These are phyloP conservation scores for Holcopasites calliopsidis DNA, from an alignment of 1,140 invertebrate species.

Conservation along the genomic window DNA sequence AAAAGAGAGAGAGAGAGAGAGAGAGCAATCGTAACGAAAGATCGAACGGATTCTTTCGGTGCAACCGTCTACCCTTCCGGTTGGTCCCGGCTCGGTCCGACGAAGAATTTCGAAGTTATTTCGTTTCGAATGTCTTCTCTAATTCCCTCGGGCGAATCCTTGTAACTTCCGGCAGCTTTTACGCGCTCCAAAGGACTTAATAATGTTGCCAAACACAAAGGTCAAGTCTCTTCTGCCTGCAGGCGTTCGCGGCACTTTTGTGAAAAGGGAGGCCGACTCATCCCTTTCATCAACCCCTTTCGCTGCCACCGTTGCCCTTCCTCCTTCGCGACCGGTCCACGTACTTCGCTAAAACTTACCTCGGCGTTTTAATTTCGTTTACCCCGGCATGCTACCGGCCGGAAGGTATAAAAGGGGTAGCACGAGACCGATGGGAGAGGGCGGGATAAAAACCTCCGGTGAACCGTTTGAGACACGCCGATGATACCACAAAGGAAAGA, in stretches of 20 bases:
- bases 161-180: constrained; percentile 53
- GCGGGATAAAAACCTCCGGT: constrained; percentile 23
- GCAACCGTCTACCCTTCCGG: constrained; percentile 27
- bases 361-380: constrained; percentile 77
- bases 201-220: constrained; percentile 73
- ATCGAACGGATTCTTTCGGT: constrained; percentile 49
- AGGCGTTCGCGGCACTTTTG: constrained; percentile 64
- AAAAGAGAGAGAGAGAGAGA: not conserved
- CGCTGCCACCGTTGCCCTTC: not conserved
- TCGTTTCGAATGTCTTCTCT: constrained; percentile 62
- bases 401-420: not conserved
- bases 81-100: constrained; percentile 13
- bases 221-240: constrained; percentile 69
- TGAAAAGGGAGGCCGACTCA: constrained; percentile 46
- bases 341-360: constrained; percentile 65
- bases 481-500: constrained; percentile 63
- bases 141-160: constrained; percentile 48
- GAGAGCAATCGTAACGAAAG: not conserved
- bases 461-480: constrained; percentile 58
- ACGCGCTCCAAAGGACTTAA: constrained; percentile 70
- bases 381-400: constrained; percentile 37
- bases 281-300: constrained; percentile 28
- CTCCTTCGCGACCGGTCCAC: constrained; percentile 15
- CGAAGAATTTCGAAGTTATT: constrained; percentile 69
- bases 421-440: not conserved